Percentiles rank a stretch among this genome's conserved stretches.
These are phyloP conservation scores for Danio tinwini DNA, from an alignment of 2,797 vertebrate species.

Conservation along the genomic window DNA sequence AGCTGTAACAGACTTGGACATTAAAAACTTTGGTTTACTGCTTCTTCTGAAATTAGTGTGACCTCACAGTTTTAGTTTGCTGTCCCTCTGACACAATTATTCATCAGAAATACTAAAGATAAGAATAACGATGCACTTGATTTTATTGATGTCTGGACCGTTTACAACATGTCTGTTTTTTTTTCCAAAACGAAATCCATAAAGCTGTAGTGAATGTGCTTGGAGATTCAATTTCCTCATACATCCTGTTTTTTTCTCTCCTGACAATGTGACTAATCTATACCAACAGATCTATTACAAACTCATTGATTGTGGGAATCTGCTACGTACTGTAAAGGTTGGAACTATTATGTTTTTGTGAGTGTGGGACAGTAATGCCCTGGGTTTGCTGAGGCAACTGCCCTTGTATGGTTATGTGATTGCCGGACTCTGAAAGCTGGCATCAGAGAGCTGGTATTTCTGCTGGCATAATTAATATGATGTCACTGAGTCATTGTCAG, in stretches of 20 bases:
- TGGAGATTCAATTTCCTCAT: background rate
- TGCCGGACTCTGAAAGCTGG: slow-evolving; percentile 67
- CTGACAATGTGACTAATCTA: background rate
- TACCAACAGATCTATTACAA: background rate
- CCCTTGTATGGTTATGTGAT: slow-evolving; percentile 73
- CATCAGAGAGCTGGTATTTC: slow-evolving; percentile 58
- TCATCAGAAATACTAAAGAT: slow-evolving; percentile 17
- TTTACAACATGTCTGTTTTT: slow-evolving; percentile 27
- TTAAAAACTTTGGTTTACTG: slow-evolving; percentile 43
- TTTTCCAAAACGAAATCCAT: slow-evolving; percentile 1
- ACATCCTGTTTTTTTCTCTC: background rate
- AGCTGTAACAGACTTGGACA: slow-evolving; percentile 34
- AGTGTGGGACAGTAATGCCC: slow-evolving; percentile 21
- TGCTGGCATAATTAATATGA: slow-evolving; percentile 57
- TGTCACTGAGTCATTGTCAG: slow-evolving; percentile 51
- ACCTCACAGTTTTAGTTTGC: slow-evolving; percentile 11
- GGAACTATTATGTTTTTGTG: slow-evolving; percentile 8
- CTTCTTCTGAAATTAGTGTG: slow-evolving; percentile 32
- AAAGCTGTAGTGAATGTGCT: background rate
- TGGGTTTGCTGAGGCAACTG: slow-evolving; percentile 40
- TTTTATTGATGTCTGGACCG: slow-evolving; percentile 4
- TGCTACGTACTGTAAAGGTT: slow-evolving; percentile 11
- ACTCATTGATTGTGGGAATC: slow-evolving; percentile 1
- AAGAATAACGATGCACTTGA: slow-evolving; percentile 16
- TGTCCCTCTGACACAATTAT: slow-evolving; percentile 27